Conservation (phyloP, 2,888 invertebrate genomes). For the Hydroisotoma schaefferi region DNA sequence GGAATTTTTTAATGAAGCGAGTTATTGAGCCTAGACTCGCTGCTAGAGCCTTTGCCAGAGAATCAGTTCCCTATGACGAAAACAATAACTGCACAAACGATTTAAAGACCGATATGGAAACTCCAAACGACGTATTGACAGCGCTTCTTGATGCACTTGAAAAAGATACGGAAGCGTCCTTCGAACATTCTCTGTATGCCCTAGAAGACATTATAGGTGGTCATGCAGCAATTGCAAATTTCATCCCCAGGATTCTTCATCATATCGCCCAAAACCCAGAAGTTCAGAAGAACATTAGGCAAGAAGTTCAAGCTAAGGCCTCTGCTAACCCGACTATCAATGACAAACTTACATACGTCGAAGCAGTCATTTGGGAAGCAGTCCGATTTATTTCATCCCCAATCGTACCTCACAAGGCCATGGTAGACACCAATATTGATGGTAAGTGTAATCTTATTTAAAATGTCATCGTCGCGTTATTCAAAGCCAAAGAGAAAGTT, state of each 20-base stretch:
- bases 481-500: conserved; percentile 51
- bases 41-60: not conserved
- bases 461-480: conserved; percentile 59
- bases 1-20: conserved; percentile 68
- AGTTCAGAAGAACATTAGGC: conserved; percentile 62
- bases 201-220: conserved; percentile 78
- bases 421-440: conserved; percentile 67
- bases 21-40: conserved; percentile 58
- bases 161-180: conserved; percentile 40
- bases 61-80: conserved; percentile 53
- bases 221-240: conserved; percentile 79
- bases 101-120: conserved; percentile 9
- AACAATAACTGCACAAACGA: conserved; percentile 64
- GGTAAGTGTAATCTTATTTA: conserved; percentile 53
- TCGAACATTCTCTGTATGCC: conserved; percentile 48
- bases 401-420: conserved; percentile 84
- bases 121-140: conserved; percentile 63
- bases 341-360: conserved; percentile 75
- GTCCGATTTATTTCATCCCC: conserved; percentile 76
- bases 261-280: conserved; percentile 64
- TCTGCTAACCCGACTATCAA: conserved; percentile 58
- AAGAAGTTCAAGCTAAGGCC: conserved; percentile 65
- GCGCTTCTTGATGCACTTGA: conserved; percentile 61
- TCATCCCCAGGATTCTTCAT: conserved; percentile 71
- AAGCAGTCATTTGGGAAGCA: conserved; percentile 75